A percentile compares a stretch with the other conserved stretches of the same genome.
Conservation (phyloP, 2,113 vertebrate genomes). For the Protobothrops mucrosquamatus region DNA sequence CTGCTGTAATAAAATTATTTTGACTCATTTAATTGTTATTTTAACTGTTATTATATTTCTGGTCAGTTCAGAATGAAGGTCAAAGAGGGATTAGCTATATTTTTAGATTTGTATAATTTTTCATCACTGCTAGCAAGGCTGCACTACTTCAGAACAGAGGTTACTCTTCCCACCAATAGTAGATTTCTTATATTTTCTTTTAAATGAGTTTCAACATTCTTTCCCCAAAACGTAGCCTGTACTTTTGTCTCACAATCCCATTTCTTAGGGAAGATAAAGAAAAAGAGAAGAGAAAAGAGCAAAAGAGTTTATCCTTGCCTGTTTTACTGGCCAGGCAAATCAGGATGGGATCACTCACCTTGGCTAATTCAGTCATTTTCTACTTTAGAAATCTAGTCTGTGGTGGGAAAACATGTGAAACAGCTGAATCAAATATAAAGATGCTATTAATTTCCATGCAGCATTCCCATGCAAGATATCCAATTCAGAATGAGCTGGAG, state of each 20-base stretch:
- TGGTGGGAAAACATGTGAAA: too few relatives aligned
- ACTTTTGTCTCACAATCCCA: background rate
- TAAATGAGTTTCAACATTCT: background rate
- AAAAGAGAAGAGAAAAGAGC: background rate
- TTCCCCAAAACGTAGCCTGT: background rate
- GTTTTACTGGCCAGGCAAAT: too few relatives aligned
- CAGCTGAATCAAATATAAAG: too few relatives aligned
- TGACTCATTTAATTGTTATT: background rate
- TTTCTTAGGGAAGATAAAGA: background rate
- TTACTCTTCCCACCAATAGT: background rate
- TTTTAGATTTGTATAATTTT: background rate
- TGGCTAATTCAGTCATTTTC: too few relatives aligned
- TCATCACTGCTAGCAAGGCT: background rate
- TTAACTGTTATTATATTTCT: background rate
- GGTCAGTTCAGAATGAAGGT: background rate
- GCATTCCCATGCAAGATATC: background rate
- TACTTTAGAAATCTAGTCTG: too few relatives aligned
- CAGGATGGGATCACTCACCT: too few relatives aligned
- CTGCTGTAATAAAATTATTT: background rate
- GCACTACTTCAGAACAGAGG: background rate
- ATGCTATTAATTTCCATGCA: too few relatives aligned
- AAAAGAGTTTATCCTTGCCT: too few relatives aligned
- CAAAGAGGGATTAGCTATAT: background rate
- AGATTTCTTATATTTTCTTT: background rate
- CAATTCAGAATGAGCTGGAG: background rate